Conservation (phyloP, 2,797 vertebrate species). For the Nasua narica region DNA sequence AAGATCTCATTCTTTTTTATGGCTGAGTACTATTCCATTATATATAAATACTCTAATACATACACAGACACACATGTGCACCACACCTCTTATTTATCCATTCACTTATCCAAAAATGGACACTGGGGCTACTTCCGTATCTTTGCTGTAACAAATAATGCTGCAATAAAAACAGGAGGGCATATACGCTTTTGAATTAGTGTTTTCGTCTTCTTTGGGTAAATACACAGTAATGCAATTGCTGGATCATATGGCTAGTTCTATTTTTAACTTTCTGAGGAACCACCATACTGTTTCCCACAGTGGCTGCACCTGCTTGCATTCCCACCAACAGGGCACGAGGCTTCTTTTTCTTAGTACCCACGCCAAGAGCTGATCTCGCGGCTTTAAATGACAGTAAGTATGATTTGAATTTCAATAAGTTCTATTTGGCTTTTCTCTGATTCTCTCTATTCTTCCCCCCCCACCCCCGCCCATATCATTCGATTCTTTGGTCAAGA, state of each 20-base stretch:
- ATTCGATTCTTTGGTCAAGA: not conserved
- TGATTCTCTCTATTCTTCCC: not conserved
- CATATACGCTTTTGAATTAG: not conserved
- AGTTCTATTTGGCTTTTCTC: not conserved
- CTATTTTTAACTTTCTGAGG: not conserved
- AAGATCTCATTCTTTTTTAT: not conserved
- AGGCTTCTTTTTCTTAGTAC: not conserved
- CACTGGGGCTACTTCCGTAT: not conserved
- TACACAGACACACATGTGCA: not conserved
- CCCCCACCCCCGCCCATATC: too few relatives aligned
- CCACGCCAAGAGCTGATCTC: not conserved
- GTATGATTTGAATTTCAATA: not conserved
- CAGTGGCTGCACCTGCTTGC: not conserved
- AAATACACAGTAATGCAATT: not conserved
- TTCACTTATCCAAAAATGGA: not conserved
- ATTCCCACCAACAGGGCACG: not conserved
- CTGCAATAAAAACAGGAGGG: not conserved
- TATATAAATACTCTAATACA: not conserved
- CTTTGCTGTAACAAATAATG: not conserved
- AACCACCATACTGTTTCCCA: not conserved
- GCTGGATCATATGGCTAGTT: not conserved
- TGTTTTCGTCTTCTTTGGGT: not conserved
- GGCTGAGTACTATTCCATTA: not conserved
- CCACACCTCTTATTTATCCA: not conserved
- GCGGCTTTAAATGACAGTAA: not conserved